A percentile compares a stretch with the other conserved stretches of the same genome.
Evolutionary conservation across 1,140 invertebrate species (phyloP).

Genomic region (Oryctes rhinoceros): DNA sequence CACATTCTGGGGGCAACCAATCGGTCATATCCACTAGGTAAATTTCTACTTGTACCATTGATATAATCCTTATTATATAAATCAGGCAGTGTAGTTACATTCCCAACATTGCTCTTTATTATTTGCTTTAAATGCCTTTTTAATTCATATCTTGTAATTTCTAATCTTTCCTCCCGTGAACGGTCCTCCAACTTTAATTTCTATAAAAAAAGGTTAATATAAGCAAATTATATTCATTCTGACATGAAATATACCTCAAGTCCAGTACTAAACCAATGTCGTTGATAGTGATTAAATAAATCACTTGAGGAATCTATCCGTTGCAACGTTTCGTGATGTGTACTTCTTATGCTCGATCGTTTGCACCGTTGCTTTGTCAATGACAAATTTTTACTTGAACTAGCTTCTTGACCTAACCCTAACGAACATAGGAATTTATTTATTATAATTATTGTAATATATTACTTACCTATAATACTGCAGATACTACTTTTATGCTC

Average conservation of each 20-base stretch:
- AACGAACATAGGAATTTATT: not conserved
- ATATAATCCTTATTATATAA: constrained; percentile 32
- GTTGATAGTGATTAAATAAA: constrained; percentile 58
- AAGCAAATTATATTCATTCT: not conserved
- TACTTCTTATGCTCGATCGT: constrained; percentile 25
- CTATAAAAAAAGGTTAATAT: constrained; percentile 44
- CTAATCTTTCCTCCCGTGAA: constrained; percentile 58
- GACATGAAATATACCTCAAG: constrained; percentile 52
- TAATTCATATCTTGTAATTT: constrained; percentile 60
- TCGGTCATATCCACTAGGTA: constrained; percentile 45
- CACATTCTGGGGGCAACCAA: constrained; percentile 52
- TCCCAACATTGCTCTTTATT: constrained; percentile 56
- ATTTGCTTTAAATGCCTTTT: constrained; percentile 57
- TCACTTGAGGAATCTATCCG: constrained; percentile 56
- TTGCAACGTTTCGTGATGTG: constrained; percentile 56
- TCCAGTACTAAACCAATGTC: constrained; percentile 59
- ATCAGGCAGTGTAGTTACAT: constrained; percentile 37
- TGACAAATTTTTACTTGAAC: constrained; percentile 33
- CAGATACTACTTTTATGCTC: constrained; percentile 26
- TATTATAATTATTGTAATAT: not conserved
- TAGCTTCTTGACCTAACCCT: constrained; percentile 30
- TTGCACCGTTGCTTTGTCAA: constrained; percentile 23
- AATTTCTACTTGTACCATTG: constrained; percentile 1
- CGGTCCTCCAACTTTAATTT: constrained; percentile 59
- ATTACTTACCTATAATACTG: constrained; percentile 27